phyloP scores from a whole-genome alignment of 2,888 invertebrate species.

The Sinotaia quadrata region DNA sequence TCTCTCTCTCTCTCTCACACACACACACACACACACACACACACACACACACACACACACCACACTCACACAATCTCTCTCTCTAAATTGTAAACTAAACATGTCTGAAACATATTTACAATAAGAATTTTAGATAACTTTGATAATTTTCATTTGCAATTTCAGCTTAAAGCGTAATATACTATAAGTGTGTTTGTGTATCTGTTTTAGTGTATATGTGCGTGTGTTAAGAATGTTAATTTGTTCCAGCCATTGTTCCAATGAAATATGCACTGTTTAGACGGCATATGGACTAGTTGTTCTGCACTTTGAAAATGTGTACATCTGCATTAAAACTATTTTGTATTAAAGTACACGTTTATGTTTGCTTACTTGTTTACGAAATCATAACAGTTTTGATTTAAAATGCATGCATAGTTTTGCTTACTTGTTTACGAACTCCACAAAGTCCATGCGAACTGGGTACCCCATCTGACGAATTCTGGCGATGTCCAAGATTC shows the following conservation, averaged over 20 bases:
- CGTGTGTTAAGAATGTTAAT: too few species aligned
- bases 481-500: conserved; percentile 67
- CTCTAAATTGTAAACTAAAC: too few species aligned
- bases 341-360: not conserved
- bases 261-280: too few species aligned
- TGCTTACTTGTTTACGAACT: conserved; percentile 60
- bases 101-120: too few species aligned
- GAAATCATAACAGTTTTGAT: not conserved
- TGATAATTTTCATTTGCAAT: too few species aligned
- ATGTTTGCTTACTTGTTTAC: not conserved
- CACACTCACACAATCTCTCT: not conserved
- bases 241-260: too few species aligned
- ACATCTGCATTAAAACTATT: not conserved
- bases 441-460: conserved; percentile 53
- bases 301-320: too few species aligned
- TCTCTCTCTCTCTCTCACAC: conserved; percentile 11
- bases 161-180: too few species aligned
- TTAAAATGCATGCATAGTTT: not conserved
- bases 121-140: too few species aligned
- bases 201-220: too few species aligned
- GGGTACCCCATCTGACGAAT: conserved; percentile 67
- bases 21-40: not conserved
- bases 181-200: too few species aligned
- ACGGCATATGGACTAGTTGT: too few species aligned
- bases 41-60: conserved; percentile 7